These are phyloP conservation scores for Drosophila incognita DNA, from an alignment of 2,888 invertebrate genomes.

Conservation along the genomic window DNA sequence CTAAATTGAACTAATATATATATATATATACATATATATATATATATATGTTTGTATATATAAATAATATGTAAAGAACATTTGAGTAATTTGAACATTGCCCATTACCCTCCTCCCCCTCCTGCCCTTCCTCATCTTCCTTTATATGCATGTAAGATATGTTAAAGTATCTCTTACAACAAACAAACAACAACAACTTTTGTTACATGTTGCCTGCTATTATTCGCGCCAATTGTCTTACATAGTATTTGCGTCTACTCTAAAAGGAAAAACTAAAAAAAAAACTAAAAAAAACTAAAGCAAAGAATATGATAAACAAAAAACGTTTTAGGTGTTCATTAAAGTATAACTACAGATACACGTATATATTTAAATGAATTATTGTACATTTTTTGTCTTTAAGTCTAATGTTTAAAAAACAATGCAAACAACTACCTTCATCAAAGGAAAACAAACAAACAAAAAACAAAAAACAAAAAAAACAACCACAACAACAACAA, in stretches of 20 bases:
- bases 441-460: constrained; percentile 23
- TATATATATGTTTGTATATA: constrained; percentile 41
- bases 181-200: background rate
- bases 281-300: constrained; percentile 10
- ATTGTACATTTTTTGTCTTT: constrained; percentile 40
- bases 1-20: constrained; percentile 57
- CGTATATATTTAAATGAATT: constrained; percentile 47
- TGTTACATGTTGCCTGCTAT: constrained; percentile 23
- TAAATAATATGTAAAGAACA: constrained; percentile 21
- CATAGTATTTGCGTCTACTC: constrained; percentile 70
- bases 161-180: constrained; percentile 2
- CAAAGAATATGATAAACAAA: constrained; percentile 34
- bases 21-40: constrained; percentile 23
- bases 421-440: constrained; percentile 76
- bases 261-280: constrained; percentile 37
- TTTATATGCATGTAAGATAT: background rate
- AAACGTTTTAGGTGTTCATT: constrained; percentile 65
- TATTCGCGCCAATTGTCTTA: constrained; percentile 70
- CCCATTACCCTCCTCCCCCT: background rate
- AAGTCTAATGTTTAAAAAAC: constrained; percentile 56
- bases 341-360: constrained; percentile 29
- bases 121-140: background rate
- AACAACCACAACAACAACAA: constrained; percentile 8
- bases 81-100: constrained; percentile 61
- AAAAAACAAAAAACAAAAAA: background rate